A percentile compares a stretch with the other conserved stretches of the same genome.
These are phyloP conservation scores for Gryllus bimaculatus DNA, from an alignment of 1,140 invertebrate species.

Conservation along the genomic window DNA sequence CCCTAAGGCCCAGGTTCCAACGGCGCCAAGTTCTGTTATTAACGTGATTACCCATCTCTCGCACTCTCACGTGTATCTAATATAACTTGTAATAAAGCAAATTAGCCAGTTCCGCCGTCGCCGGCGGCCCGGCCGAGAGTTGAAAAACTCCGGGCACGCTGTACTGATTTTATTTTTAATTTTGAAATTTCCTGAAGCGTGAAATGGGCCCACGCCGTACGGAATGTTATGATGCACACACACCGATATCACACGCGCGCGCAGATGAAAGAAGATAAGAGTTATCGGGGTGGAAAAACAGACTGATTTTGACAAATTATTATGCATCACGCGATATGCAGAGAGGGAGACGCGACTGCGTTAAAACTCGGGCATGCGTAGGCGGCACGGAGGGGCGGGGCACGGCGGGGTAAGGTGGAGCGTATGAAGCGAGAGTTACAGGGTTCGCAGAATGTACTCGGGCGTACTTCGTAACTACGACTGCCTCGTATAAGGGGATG, in stretches of 20 bases:
- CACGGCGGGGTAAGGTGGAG: neutral
- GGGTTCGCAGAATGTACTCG: no score
- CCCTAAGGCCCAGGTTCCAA: neutral
- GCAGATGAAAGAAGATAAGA: neutral
- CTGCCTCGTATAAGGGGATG: no score
- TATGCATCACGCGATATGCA: neutral
- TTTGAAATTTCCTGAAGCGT: neutral
- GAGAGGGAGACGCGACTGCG: no score
- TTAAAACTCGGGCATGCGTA: neutral
- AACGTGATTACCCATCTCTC: neutral
- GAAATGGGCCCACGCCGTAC: neutral
- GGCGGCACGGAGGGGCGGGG: no score
- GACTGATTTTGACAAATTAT: slow-evolving; percentile 5
- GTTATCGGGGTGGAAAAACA: neutral
- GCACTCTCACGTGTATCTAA: neutral
- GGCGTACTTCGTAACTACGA: no score
- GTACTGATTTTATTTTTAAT: slow-evolving; percentile 6
- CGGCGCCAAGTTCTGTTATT: neutral
- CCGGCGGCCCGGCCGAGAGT: neutral
- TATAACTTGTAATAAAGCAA: slow-evolving; percentile 1
- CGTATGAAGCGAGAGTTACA: neutral
- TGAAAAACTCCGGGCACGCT: neutral
- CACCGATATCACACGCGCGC: neutral
- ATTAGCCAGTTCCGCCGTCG: neutral
- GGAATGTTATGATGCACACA: neutral